Evolutionary conservation across 2,888 invertebrate species (phyloP).

Genomic region (Melieria picta): DNA sequence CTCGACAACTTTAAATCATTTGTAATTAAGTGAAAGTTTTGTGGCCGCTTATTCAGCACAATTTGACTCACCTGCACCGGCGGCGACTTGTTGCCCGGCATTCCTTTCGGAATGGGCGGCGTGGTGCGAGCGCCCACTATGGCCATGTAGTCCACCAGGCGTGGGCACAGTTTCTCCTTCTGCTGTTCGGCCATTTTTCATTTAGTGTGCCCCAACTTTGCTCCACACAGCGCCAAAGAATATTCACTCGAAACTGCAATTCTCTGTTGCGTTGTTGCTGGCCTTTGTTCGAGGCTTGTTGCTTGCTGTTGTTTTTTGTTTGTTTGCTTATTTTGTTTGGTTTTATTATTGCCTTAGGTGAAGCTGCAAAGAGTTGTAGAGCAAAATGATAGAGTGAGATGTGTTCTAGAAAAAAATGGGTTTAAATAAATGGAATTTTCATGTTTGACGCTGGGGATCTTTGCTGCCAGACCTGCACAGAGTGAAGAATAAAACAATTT

Average conservation of each 20-base stretch:
- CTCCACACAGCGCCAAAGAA: neutral
- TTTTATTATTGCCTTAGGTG: slow-evolving; percentile 7
- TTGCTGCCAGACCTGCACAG: too few species aligned
- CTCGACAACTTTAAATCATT: too few species aligned
- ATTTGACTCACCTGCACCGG: slow-evolving; percentile 77
- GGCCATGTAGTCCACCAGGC: slow-evolving; percentile 94
- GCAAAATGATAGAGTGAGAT: too few species aligned
- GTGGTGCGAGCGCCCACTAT: slow-evolving; percentile 91
- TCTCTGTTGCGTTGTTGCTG: neutral
- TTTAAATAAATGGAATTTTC: too few species aligned
- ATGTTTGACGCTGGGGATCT: too few species aligned
- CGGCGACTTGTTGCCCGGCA: slow-evolving; percentile 71
- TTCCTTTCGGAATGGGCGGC: slow-evolving; percentile 69
- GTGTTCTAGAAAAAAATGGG: too few species aligned
- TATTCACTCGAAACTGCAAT: neutral
- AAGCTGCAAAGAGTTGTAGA: slow-evolving; percentile 11
- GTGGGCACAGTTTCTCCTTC: slow-evolving; percentile 84
- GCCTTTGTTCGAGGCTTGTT: too few species aligned
- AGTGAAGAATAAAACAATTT: too few species aligned
- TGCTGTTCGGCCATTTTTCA: slow-evolving; percentile 71
- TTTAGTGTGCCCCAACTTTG: slow-evolving; percentile 7
- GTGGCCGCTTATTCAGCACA: neutral
- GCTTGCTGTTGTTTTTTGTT: neutral
- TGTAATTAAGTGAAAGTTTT: too few species aligned
- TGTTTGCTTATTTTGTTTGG: neutral